Percentiles rank a stretch among this genome's conserved stretches.
These are phyloP conservation scores for Xyrichtys novacula DNA, from an alignment of 2,797 vertebrate species.

Conservation along the genomic window DNA sequence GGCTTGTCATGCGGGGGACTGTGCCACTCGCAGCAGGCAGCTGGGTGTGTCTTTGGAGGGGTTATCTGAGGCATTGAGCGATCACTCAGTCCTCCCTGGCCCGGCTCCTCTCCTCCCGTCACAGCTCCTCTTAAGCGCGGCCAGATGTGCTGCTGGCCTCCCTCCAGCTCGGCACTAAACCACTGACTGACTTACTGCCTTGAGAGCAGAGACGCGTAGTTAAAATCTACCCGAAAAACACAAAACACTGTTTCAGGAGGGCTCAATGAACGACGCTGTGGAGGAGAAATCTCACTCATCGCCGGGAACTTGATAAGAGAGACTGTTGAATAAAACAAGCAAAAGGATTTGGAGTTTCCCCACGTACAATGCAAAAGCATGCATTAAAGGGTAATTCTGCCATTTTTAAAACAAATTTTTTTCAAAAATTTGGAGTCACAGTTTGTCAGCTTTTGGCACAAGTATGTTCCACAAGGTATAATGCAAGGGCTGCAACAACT, in stretches of 20 bases:
- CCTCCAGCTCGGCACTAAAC: conserved; percentile 68
- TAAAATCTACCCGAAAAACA: conserved; percentile 54
- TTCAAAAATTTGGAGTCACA: too few relatives aligned
- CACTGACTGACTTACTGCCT: conserved; percentile 59
- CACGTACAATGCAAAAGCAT: background rate
- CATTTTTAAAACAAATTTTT: too few relatives aligned
- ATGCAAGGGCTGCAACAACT: too few relatives aligned
- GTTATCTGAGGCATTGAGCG: conserved; percentile 74
- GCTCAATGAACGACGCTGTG: conserved; percentile 20
- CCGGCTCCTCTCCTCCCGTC: conserved; percentile 63
- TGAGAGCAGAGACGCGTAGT: conserved; percentile 50
- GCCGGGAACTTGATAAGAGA: background rate
- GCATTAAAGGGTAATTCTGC: background rate
- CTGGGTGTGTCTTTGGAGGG: conserved; percentile 57
- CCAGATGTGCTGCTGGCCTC: conserved; percentile 78
- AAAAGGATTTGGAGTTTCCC: conserved; percentile 14
- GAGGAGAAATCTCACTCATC: conserved; percentile 26
- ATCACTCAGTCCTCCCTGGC: conserved; percentile 66
- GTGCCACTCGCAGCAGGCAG: conserved; percentile 27
- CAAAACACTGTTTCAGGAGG: conserved; percentile 26
- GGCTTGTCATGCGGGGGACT: conserved; percentile 21
- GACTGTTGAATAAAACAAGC: conserved; percentile 16
- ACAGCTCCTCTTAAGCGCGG: conserved; percentile 68
- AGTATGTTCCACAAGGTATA: too few relatives aligned
- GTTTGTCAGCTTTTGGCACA: too few relatives aligned